A percentile compares a stretch with the other conserved stretches of the same genome.
Evolutionary conservation across 2,113 vertebrate genomes (phyloP).

Genomic region (Etheostoma spectabile): DNA sequence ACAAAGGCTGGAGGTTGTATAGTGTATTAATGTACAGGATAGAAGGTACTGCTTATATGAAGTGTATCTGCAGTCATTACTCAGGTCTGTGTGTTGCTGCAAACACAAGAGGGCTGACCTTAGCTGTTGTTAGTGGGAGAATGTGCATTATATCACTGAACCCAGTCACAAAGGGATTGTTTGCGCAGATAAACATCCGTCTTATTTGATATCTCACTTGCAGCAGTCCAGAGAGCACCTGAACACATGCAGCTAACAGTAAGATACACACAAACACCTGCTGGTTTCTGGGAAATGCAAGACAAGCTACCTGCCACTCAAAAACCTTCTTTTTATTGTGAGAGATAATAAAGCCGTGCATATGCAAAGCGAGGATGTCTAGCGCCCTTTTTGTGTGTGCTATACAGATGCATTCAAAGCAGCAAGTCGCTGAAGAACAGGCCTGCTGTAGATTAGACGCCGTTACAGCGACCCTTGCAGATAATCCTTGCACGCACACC

Average conservation of each 20-base stretch:
- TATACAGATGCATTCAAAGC: slow-evolving; percentile 46
- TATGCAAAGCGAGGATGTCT: slow-evolving; percentile 55
- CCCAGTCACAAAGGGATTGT: slow-evolving; percentile 48
- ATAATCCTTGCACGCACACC: slow-evolving; percentile 72
- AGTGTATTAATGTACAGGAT: no score
- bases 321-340: slow-evolving; percentile 59
- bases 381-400: slow-evolving; percentile 60
- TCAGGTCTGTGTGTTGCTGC: slow-evolving; percentile 46
- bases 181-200: slow-evolving; percentile 70
- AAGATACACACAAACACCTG: slow-evolving; percentile 44
- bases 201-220: slow-evolving; percentile 62
- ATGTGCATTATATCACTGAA: slow-evolving; percentile 18
- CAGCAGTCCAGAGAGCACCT: slow-evolving; percentile 31
- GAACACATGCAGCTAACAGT: slow-evolving; percentile 29
- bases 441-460: slow-evolving; percentile 71
- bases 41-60: slow-evolving; percentile 1
- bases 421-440: slow-evolving; percentile 50
- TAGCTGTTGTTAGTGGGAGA: slow-evolving; percentile 14
- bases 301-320: slow-evolving; percentile 63
- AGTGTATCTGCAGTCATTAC: slow-evolving; percentile 56
- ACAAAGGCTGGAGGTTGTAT: slow-evolving; percentile 39
- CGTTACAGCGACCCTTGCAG: slow-evolving; percentile 77
- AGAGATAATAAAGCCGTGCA: slow-evolving; percentile 55
- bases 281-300: slow-evolving; percentile 23
- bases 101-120: slow-evolving; percentile 39